Evolutionary conservation across 2,888 invertebrate species (phyloP), one percentile per base, ranked within the genome.

Genomic region (Neocrepidodera transversa): DNA sequence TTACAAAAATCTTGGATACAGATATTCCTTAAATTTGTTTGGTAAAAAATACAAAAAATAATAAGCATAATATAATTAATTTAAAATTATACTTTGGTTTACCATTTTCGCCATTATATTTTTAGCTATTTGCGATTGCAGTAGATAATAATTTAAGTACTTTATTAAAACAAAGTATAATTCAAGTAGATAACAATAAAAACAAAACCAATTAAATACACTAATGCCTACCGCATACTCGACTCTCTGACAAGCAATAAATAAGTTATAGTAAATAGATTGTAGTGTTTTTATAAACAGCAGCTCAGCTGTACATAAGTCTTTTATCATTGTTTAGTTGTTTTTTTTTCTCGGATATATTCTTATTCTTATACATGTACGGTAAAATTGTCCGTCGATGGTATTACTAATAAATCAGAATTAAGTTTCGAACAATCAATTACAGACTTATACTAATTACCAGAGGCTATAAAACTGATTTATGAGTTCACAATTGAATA

Each of bases 381-480:
- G 32, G 32, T 32, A 13, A 32, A 32, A 32, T 13, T 32, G 32
- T 32, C 32, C 11, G 10, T 32, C 32, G 32, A 32, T 32, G 10
- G 11, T 11, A 32, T 57, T 53, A 20, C 50, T 23, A 66, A 73
- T 75, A 75, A 75, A 76, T 74, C 75, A 73, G 73, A 61, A 72
- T 75, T 75, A 74, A 75, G 70, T 71, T 69, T 71, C 70, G 69
- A 74, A 75, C 74, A 74, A 74, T 73, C 74, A 74, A 75, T 76
- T 75, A 74, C 69, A 63, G 69, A 71, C 71, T 75, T 74, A 73
- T 67, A 71, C 74, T 76, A 76, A 76, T 76, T 76, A 76, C 71
- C 67, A 61, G 69, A 59, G 68, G 73, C 73, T 64, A 73, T 74
- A 74, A 74, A 72, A 60, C 72, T 74, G 74, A 76, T 76, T 76